Conservation (phyloP, 2,113 vertebrate species). For the Hirundichthys speculiger region DNA sequence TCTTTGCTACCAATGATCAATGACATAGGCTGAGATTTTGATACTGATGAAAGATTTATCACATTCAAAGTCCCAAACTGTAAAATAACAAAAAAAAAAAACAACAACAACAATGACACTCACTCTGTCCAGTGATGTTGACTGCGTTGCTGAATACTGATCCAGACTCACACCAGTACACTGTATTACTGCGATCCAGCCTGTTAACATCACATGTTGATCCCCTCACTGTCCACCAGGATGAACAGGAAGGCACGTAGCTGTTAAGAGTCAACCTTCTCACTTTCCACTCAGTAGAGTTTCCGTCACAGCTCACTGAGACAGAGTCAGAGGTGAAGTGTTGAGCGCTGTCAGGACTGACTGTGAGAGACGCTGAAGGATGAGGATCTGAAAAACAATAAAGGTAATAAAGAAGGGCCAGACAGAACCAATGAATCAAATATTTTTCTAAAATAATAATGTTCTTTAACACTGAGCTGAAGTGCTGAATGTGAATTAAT, state of each 20-base stretch:
- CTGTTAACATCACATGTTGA: neutral
- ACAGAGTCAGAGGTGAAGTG: conserved; percentile 19
- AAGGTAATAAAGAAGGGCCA: neutral
- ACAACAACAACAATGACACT: too few relatives aligned
- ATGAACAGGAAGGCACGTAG: fast-evolving
- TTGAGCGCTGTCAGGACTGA: conserved; percentile 46
- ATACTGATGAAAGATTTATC: too few relatives aligned
- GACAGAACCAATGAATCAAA: too few relatives aligned
- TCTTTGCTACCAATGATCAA: neutral
- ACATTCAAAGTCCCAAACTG: too few relatives aligned
- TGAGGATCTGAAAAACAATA: neutral
- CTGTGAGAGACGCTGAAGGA: conserved; percentile 24
- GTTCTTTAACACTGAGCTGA: too few relatives aligned
- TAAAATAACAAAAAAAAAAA: too few relatives aligned
- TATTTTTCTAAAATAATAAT: too few relatives aligned
- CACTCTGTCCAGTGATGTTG: conserved; percentile 37
- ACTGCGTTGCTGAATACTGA: conserved; percentile 55
- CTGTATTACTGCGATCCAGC: fast-evolving
- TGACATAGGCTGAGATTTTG: neutral
- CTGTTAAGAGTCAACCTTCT: fast-evolving
- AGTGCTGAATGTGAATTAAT: too few relatives aligned
- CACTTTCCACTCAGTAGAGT: conserved; percentile 46
- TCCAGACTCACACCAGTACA: conserved; percentile 60
- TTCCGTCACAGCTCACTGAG: conserved; percentile 47
- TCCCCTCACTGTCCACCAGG: neutral